Evolutionary conservation across 2,113 vertebrate genomes (phyloP).

Genomic region (Himantopus leucocephalus): DNA sequence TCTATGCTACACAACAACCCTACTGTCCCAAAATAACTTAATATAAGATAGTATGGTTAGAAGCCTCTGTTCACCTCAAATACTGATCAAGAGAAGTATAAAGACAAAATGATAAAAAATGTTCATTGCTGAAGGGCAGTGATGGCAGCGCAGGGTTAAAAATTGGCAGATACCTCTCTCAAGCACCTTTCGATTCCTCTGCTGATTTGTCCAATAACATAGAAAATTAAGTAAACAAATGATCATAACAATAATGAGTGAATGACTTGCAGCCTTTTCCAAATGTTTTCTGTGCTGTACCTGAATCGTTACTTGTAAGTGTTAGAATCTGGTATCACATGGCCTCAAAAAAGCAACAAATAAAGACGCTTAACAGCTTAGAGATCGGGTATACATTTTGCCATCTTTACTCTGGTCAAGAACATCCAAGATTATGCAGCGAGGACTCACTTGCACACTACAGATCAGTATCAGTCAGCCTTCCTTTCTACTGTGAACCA

Average conservation of each 20-base stretch:
- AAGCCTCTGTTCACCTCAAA: neutral
- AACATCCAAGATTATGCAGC: rapidly evolving
- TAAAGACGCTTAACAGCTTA: neutral
- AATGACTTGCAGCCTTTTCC: neutral
- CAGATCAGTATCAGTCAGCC: neutral
- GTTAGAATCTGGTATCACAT: neutral
- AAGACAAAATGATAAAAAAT: neutral
- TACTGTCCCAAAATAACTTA: neutral
- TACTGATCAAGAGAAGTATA: neutral
- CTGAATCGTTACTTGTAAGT: neutral
- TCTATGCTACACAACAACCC: neutral
- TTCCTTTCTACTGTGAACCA: neutral
- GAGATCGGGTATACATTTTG: neutral
- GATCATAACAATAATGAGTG: neutral
- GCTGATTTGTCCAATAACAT: neutral
- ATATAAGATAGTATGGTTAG: neutral
- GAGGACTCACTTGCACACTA: neutral
- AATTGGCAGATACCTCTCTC: neutral
- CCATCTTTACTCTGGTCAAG: neutral
- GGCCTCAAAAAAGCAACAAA: neutral
- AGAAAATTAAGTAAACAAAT: neutral
- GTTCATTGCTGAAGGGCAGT: neutral
- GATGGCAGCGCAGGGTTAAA: neutral
- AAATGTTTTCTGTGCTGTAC: neutral
- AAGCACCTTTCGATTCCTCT: neutral